Base-by-base conservation (phyloP, 2,888 invertebrate genomes). In the Cryptosula pallasiana region DNA sequence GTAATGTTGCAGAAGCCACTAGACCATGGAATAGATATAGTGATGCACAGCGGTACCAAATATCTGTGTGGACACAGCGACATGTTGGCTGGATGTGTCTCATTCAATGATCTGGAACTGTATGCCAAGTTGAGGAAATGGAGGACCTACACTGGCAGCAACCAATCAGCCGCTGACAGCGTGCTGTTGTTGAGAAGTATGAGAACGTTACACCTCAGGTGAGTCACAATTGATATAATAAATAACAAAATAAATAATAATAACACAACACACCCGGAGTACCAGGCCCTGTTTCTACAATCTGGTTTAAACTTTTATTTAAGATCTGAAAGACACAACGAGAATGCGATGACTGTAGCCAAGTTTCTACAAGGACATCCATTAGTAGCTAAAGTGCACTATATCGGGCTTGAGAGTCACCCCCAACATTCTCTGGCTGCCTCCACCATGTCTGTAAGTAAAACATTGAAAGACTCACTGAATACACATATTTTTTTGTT, bases 131-230 rank as follows among this genome's bases (percentile, higher is more conserved):
- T 81, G 73, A 80, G 79, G 69, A 73, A 76, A 9, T 77, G 77
- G 71, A 78, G 79, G 71, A 75, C 75, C 1, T 77, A 77, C 0
- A 72, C 79, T n/a, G 82, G 83, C 1, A 75, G 72, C 3, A 71
- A 74, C 0, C 71, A 79, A 79, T 78, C 79, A 1, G 78, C 80
- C 20, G 78, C 78, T 63, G 80, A 79, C 69, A 78, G 78, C 20
- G 78, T 78, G 70, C 75, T 80, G 25, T 58, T 81, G 13, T 71
- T 79, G 0, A 79, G 86, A 32, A 94, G 97, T 80, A 86, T 98
- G 74, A 98, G 97, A 87, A 99, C 98, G 0, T 87, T 99, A 34
- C 91, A 92, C 2, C 79, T 98, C 34, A 88, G 98, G 72, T 63
- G 32, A 32, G 32, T 25, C 57, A n/a, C n/a, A n/a, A n/a, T n/a